Evolutionary conservation across 2,797 vertebrate genomes (phyloP).

Genomic region (Chelidonichthys spinosus): DNA sequence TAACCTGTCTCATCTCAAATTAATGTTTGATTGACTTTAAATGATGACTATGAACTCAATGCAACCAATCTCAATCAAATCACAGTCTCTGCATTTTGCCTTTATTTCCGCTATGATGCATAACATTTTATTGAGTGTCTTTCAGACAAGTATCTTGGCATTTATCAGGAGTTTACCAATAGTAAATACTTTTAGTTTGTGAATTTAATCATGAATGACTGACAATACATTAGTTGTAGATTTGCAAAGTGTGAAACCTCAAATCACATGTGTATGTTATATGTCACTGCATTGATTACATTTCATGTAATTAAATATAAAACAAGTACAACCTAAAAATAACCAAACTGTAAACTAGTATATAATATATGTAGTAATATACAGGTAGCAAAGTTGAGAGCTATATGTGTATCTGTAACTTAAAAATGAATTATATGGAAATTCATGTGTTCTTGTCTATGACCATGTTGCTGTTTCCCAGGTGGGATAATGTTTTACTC

Average conservation of each 20-base stretch:
- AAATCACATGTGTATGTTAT: neutral
- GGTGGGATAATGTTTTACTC: constrained; percentile 58
- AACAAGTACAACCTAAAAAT: neutral
- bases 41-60: neutral
- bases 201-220: neutral
- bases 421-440: neutral
- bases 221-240: neutral
- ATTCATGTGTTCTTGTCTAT: neutral
- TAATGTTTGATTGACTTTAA: neutral
- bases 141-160: neutral
- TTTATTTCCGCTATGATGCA: neutral
- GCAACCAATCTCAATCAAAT: neutral
- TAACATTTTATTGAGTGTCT: neutral
- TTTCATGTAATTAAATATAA: neutral
- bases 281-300: neutral
- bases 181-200: neutral
- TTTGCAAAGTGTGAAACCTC: neutral
- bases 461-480: constrained; percentile 71
- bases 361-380: neutral
- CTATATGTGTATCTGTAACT: neutral
- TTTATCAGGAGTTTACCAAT: neutral
- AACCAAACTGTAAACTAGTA: neutral
- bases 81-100: too few relatives aligned
- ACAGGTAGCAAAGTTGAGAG: neutral
- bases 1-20: neutral